Evolutionary conservation across 1,140 invertebrate genomes (phyloP), one percentile per base, ranked within the genome.

Genomic region (Teleogryllus occipitalis): DNA sequence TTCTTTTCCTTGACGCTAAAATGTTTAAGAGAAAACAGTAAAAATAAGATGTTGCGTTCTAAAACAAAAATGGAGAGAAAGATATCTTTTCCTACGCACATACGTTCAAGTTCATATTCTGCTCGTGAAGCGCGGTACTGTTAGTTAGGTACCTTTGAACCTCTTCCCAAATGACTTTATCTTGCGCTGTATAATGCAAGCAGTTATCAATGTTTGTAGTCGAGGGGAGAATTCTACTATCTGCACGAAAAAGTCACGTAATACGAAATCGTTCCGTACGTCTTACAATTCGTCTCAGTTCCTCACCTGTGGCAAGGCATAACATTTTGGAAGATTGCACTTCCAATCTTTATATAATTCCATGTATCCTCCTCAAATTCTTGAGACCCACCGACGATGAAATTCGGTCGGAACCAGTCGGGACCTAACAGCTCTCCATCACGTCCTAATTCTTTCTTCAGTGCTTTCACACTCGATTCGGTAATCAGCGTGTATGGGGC

Each of bases 341-440:
- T 82, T 7, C 92, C 91, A 79, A 93, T 91, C 86, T 91, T 92
- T n/a, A 93, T 84, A 86, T 89, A 93, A 72, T 90, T 88, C 92
- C 92, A 93, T 18, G 86, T 85, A 80, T 93, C 92, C 85, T 94
- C 93, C 8, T 89, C 90, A 82, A 89, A 92, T 6, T 91, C 83
- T 39, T 86, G 81, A 4, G 89, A 85, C 3, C 91, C 92, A 82
- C 89, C 89, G 8, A 94, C 86, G 0, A 93, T 86, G 80, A 65
- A 65, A 18, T 18, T 65, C 10, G 54, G 54, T 14, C 54, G 54
- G 18, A 65, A 65, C 54, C 54, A 85, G 78, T 89, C 82, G 8
- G 88, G 79, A 18, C 87, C 85, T 3, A 91, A 87, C 22, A 87
- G 84, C 18, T 89, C 85, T 27, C 73, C 75, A 27, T 80, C 27